Conservation (phyloP, 1,140 invertebrate genomes). For the Pachyrhynchus sulphureomaculatus region DNA sequence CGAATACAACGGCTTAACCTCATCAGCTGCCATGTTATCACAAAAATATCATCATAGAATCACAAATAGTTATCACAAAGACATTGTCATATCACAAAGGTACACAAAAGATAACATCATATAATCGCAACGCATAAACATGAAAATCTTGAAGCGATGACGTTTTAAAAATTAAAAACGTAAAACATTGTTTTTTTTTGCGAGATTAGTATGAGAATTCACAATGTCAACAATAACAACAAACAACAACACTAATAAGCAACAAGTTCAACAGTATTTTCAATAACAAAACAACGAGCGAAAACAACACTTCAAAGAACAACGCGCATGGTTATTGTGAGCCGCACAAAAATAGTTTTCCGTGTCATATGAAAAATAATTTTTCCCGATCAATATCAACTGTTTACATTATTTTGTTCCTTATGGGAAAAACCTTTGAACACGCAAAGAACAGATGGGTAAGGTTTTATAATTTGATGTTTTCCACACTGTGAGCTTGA, state of each 20-base stretch:
- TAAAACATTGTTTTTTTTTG: no score
- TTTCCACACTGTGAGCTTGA: not conserved
- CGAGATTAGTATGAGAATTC: no score
- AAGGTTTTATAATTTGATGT: not conserved
- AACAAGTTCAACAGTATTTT: no score
- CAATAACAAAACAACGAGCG: no score
- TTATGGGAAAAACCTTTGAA: not conserved
- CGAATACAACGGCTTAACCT: constrained; percentile 63
- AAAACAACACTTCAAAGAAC: no score
- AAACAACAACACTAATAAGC: no score
- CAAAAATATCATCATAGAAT: constrained; percentile 12
- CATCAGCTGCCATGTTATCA: constrained; percentile 45
- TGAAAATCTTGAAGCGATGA: not conserved
- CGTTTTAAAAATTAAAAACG: no score
- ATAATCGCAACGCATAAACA: not conserved
- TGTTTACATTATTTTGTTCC: constrained; percentile 8
- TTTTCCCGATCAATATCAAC: constrained; percentile 11
- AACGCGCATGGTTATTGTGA: no score
- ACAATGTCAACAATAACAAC: no score
- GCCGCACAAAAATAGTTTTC: no score
- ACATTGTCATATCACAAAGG: not conserved
- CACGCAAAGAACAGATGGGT: constrained; percentile 22
- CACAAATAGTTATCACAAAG: not conserved
- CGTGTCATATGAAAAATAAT: constrained; percentile 2
- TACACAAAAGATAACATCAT: not conserved